Evolutionary conservation across 2,113 vertebrate species (phyloP).

Genomic region (Paracanthobrama guichenoti): DNA sequence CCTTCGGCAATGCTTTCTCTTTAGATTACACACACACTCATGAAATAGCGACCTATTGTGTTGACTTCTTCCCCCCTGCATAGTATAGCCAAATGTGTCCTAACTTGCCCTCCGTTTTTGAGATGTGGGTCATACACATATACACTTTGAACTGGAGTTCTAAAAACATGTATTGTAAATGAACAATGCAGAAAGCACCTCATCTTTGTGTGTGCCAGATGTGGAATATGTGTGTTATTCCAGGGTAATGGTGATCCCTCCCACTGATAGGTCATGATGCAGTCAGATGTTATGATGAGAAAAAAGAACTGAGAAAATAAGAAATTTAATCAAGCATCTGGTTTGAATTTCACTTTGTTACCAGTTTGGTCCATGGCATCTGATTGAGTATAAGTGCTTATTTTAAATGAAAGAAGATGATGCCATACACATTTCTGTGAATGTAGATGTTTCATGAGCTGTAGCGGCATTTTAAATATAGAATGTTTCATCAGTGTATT

Average conservation of each 20-base stretch:
- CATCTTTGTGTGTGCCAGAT: constrained; percentile 4
- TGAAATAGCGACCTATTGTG: constrained; percentile 15
- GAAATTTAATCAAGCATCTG: neutral
- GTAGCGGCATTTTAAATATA: neutral
- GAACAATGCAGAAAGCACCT: constrained; percentile 26
- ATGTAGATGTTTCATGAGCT: neutral
- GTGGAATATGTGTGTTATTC: constrained; percentile 23
- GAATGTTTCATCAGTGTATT: neutral
- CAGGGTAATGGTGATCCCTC: neutral
- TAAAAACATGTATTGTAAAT: neutral
- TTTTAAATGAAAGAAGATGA: neutral
- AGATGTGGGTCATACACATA: constrained; percentile 3
- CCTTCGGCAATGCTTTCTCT: neutral
- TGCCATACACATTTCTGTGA: neutral
- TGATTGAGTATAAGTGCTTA: neutral
- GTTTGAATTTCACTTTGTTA: neutral
- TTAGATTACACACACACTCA: constrained; percentile 14
- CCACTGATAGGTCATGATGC: neutral
- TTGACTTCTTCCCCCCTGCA: neutral
- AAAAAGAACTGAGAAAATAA: neutral
- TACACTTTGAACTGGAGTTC: neutral
- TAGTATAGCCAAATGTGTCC: constrained; percentile 19
- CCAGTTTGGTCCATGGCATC: neutral
- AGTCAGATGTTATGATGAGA: constrained; percentile 16
- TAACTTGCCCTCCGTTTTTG: constrained; percentile 19